Base-by-base conservation (phyloP, 2,888 invertebrate species). In the Orthonevra nobilis region DNA sequence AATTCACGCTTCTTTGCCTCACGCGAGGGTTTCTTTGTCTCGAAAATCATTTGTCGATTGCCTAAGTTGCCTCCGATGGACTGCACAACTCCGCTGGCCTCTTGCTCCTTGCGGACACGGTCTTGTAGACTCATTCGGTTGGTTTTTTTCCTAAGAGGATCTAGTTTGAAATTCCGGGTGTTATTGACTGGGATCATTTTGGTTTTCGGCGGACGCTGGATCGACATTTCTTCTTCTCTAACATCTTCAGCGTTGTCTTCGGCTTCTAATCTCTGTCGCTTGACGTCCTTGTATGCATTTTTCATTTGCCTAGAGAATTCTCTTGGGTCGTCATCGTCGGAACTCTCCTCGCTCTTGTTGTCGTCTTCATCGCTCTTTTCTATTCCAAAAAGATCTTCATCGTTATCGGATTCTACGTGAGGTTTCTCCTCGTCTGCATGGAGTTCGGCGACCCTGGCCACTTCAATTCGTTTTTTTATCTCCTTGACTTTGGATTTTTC, bases 251-350 rank as follows among this genome's bases (percentile, higher is more conserved):
- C 56, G n/a, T 58, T 81, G 7, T 86, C 86, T 9, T 88, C 87
- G 12, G 85, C 82, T 10, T 85, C 84, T 70, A 86, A 83, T 83
- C 87, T 83, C 81, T 86, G 85, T 84, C 83, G 86, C 85, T 84
- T 88, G 54, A 86, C 89, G 84, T 84, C 90, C 86, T 86, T 92
- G 90, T 86, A 90, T 83, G 85, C 93, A 90, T 93, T 93, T 84
- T 94, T 94, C 66, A 96, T 92, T 89, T 96, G 95, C 85, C 93
- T 92, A 0, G 92, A 91, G 94, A 95, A 96, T 3, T 92, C 91
- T 74, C 92, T 92, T 58, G 96, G 95, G 86, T 96, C 96, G 82
- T 96, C 96, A 1, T 96, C 95, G 86, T 94, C 88, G 0, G 88
- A 87, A 12, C 92, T 92, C 77, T 90, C 90, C 73, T 91, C 91